Conservation (phyloP, 1,140 invertebrate species). For the Zaprionus camerounensis region DNA sequence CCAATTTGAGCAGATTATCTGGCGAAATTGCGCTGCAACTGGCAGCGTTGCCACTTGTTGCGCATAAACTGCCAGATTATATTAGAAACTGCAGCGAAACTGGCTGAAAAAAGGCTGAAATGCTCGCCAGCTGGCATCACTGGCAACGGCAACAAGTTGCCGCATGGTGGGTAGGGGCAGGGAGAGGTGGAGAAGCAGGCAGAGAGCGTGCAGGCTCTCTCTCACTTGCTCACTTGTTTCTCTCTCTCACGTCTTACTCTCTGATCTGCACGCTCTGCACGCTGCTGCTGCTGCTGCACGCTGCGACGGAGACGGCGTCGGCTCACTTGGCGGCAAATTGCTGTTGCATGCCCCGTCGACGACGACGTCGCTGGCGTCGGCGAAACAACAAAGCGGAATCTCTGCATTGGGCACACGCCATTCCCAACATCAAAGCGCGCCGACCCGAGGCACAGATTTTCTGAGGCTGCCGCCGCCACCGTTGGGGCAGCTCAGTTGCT, state of each 20-base stretch:
- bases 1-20: constrained; percentile 62
- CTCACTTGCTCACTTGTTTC: constrained; percentile 10
- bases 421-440: constrained; percentile 82
- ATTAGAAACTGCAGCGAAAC: constrained; percentile 2
- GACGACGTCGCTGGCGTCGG: constrained; percentile 64
- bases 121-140: background rate
- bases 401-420: constrained; percentile 84
- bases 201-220: constrained; percentile 12
- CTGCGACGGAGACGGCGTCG: constrained; percentile 34
- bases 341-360: constrained; percentile 68
- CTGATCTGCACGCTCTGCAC: too few relatives aligned
- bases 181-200: background rate
- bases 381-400: constrained; percentile 82
- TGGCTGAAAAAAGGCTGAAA: background rate
- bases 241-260: constrained; percentile 36
- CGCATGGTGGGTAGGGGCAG: background rate
- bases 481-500: constrained; percentile 63
- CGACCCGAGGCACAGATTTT: constrained; percentile 77
- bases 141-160: constrained; percentile 26
- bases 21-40: constrained; percentile 50
- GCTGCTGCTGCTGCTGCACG: constrained; percentile 44
- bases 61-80: constrained; percentile 9
- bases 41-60: constrained; percentile 33
- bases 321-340: constrained; percentile 77
- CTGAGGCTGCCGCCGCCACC: constrained; percentile 83